Base-by-base conservation (phyloP, 2,113 vertebrate genomes). In the Probosciger aterrimus region DNA sequence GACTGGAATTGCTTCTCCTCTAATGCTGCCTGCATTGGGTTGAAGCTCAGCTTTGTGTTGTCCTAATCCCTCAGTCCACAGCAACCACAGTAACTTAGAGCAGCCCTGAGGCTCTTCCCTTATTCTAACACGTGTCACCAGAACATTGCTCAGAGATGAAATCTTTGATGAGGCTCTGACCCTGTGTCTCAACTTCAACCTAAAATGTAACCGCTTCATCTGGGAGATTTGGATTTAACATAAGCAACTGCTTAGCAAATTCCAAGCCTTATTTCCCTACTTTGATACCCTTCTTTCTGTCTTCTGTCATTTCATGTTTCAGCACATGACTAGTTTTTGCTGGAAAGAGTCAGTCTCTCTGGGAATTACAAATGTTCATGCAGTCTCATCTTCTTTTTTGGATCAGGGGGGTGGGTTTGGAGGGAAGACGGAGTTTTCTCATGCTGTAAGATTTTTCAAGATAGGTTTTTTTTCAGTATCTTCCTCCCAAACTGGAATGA, bases 1-100 rank as follows among this genome's bases (percentile, higher is more conserved):
- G 86, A 30, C 87, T 90, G 43, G 65, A 90, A 85, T 90, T 85
- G 60, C 89, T 81, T 37, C 64, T 91, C 59, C 67, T 83, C 5
- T 5, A 83, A 67, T 0, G 2, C 44, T 81, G 50, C 33, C 41
- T 60, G 37, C 4, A 0, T 2, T 53, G 57, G 46, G 74, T 35
- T 59, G 63, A 90, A 91, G 62, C 70, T 80, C 10, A 1, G 43
- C 57, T 87, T 79, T 87, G 67, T 87, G 74, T 28, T 79, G 65
- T 68, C 53, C 88, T 92, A 57, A 93, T 76, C 70, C 85, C 37
- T 94, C 55, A 74, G 75, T 80, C 41, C 92, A 77, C 92, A 94
- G 82, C 41, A 88, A 94, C 86, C 79, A 3, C 84, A 70, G 0
- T 0, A 27, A 60, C 63, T 57, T 77, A 74, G 35, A 92, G 47